Evolutionary conservation across 2,113 vertebrate species (phyloP), one percentile per base, ranked within the genome.

Genomic region (Anser cygnoides): DNA sequence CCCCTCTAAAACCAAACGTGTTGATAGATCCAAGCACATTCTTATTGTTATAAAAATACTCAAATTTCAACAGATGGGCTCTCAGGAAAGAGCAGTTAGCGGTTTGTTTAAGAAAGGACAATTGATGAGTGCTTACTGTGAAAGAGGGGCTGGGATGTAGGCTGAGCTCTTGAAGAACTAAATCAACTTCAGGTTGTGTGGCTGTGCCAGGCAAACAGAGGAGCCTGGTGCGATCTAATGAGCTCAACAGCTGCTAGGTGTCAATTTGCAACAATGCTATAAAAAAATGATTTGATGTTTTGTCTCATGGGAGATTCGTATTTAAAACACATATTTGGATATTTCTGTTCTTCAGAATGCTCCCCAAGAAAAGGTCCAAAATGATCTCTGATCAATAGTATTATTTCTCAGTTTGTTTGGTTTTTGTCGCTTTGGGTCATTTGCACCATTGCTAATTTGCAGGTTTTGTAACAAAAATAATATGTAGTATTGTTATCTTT

Each of bases 171-270:
- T 5, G 1, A 82, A 92, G 84, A 89, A 59, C 22, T 79, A 88
- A 88, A 94, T 93, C 71, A 89, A 12, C 70, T 87, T 52, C 54
- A 59, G 54, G 31, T 35, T 84, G 76, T 49, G 44, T 4, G 9
- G 18, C 21, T 80, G 54, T 62, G 67, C n/a, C 66, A 61, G 62
- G 58, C 55, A 72, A 85, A 35, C n/a, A 41, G 68, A 95, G 73
- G 61, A 87, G 68, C 91, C 75, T 43, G 63, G 49, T 49, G 79
- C 10, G 74, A 90, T 95, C 79, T 93, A 88, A 95, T 61, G 95
- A 90, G 76, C 57, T 43, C 31, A 89, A 85, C 83, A 97, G 92
- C 93, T 97, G 94, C 76, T 90, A 35, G n/a, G 46, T 85, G 85
- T 95, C 90, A 83, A 14, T 75, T 62, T 90, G 90, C 73, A 76